Evolutionary conservation across 2,797 vertebrate species (phyloP), one percentile per base, ranked within the genome.

Genomic region (Dendrocincla tyrannina): DNA sequence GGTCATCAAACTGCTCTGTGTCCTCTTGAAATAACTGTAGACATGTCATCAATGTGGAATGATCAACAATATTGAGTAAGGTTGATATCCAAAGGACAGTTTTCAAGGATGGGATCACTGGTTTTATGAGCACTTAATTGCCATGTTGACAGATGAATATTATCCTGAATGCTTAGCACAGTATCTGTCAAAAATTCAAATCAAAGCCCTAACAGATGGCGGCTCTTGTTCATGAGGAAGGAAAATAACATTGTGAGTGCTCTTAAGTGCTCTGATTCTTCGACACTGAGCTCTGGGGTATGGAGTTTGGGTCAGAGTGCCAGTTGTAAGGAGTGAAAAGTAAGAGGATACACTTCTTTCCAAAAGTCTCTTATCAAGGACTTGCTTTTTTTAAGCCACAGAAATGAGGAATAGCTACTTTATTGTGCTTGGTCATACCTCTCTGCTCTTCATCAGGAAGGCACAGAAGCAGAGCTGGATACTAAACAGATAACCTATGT

Each of bases 141-240:
- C 80, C 22, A 11, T 37, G 13, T 47, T 85, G 74, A 60, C 41
- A n/a, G 27, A 80, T 28, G 6, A 69, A 7, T 58, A 74, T 50
- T 22, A 85, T 60, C 17, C 41, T 69, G 28, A n/a, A 74, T 81
- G 16, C 22, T 53, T 56, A 73, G 16, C 47, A n/a, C 11, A 55
- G 8, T 47, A 63, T 46, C 32, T 59, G 44, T 41, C 33, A 47
- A 82, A 77, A 85, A 94, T 85, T 74, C 53, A 83, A 17, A 68
- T 28, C 0, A 1, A 91, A 86, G 15, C 5, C 37, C 22, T 60
- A 73, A 56, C 33, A 76, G 69, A 47, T 52, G 32, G 47, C 64
- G 17, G 28, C 17, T 55, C 17, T 66, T 49, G 13, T 16, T 76
- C 59, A 39, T 1, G 3, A n/a, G 22, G 19, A 68, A 75, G 46